Evolutionary conservation across 2,797 vertebrate genomes (phyloP).

Genomic region (Poeciliopsis infans): DNA sequence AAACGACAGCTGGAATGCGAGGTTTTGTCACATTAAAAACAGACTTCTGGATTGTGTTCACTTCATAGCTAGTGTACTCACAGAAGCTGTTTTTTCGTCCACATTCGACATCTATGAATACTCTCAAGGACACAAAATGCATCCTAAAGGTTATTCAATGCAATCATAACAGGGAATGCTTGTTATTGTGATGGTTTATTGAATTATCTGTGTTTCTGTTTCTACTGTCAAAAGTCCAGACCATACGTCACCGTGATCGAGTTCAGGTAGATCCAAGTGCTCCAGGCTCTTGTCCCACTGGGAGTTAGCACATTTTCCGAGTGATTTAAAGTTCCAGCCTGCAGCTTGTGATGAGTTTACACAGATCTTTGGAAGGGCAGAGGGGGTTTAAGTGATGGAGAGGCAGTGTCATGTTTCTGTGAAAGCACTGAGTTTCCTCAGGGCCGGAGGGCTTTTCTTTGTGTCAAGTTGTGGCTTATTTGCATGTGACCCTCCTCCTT

Average conservation of each 20-base stretch:
- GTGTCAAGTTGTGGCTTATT: slow-evolving; percentile 39
- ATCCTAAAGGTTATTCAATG: neutral
- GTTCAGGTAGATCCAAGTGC: slow-evolving; percentile 27
- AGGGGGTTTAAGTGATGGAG: slow-evolving; percentile 34
- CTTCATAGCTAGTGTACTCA: slow-evolving; percentile 17
- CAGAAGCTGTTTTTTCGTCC: slow-evolving; percentile 10
- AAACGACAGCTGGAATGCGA: slow-evolving; percentile 42
- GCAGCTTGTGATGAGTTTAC: slow-evolving; percentile 47
- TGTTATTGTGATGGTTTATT: slow-evolving; percentile 18
- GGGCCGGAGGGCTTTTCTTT: slow-evolving; percentile 56
- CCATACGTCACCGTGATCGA: slow-evolving; percentile 33
- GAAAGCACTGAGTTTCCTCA: slow-evolving; percentile 68
- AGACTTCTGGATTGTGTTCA: slow-evolving; percentile 14
- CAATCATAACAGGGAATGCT: neutral
- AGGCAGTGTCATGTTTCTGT: slow-evolving; percentile 74
- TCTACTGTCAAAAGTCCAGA: slow-evolving; percentile 34
- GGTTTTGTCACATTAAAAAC: slow-evolving; percentile 36
- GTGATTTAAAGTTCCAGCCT: slow-evolving; percentile 33
- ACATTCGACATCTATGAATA: neutral
- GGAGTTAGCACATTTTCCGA: slow-evolving; percentile 30
- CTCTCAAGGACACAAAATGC: slow-evolving; percentile 3
- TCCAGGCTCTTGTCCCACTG: slow-evolving; percentile 33
- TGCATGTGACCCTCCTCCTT: slow-evolving; percentile 59
- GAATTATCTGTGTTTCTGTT: slow-evolving; percentile 42
- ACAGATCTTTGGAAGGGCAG: slow-evolving; percentile 22